Evolutionary conservation across 2,113 vertebrate species (phyloP), one percentile per base, ranked within the genome.

Genomic region (Carassius auratus): DNA sequence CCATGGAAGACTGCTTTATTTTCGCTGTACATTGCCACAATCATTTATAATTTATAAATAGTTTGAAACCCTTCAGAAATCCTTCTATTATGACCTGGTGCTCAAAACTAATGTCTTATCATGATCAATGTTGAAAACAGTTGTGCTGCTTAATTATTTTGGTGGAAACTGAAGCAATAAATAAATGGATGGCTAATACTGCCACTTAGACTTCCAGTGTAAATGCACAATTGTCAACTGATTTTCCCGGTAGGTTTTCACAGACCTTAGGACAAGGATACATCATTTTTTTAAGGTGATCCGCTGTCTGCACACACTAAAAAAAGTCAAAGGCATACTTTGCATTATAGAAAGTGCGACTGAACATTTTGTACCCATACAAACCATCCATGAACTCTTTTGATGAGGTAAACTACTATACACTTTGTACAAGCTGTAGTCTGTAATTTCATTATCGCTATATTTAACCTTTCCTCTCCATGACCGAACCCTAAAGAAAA

Each of bases 371-470:
- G 33, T 62, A 61, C 33, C 33, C 5, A 61, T 78, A 61, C 14
- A 42, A 78, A 42, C 26, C 48, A 5, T 17, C 3, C 15, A 36
- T 57, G 4, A 14, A 23, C 55, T 15, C 19, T 79, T 52, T 15
- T 79, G 76, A 79, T 21, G n/a, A 79, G 76, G 55, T 79, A 23
- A n/a, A 78, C 38, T 42, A 78, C 76, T 36, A 33, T 59, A 61
- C 76, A 42, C 76, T 79, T 77, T 33, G 23, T 55, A 55, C 8
- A 55, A 55, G 52, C 10, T 76, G 50, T 55, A 76, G 17, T 61
- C 76, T 15, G 9, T 77, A 9, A 77, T 77, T 77, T 59, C 30
- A 78, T 78, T 77, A 77, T 21, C 33, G 61, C 57, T 79, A 78
- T 59, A 23, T 79, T 61, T 78, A 78, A 61, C 33, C 12, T 79